Conservation (phyloP, 1,140 invertebrate species). For the Aphelenchoides besseyi region DNA sequence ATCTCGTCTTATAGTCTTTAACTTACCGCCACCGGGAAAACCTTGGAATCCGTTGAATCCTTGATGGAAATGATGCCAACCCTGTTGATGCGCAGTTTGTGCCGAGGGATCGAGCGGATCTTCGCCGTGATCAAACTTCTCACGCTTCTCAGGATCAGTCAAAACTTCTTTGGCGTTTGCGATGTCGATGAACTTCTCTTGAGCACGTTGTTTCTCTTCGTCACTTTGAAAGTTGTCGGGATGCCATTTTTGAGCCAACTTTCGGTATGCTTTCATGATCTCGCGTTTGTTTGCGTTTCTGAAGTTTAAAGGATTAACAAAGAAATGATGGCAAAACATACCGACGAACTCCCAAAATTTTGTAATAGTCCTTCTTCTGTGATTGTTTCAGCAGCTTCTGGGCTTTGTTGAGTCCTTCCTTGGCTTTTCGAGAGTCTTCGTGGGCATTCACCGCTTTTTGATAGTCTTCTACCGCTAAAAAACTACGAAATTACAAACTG, state of each 20-base stretch:
- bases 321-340: slow-evolving; percentile 48
- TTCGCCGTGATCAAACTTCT: slow-evolving; percentile 86
- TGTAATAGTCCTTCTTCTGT: slow-evolving; percentile 93
- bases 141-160: slow-evolving; percentile 68
- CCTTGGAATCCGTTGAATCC: slow-evolving; percentile 74
- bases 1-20: no score
- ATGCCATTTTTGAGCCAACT: slow-evolving; percentile 96
- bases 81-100: slow-evolving; percentile 68
- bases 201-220: slow-evolving; percentile 80
- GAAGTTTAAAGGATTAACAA: slow-evolving; percentile 26
- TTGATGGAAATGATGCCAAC: slow-evolving; percentile 66
- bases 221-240: slow-evolving; percentile 91
- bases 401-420: slow-evolving; percentile 81
- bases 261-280: slow-evolving; percentile 91
- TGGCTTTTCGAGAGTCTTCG: slow-evolving; percentile 75
- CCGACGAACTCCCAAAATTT: slow-evolving; percentile 82
- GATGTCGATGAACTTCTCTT: slow-evolving; percentile 98
- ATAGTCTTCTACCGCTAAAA: slow-evolving; percentile 75
- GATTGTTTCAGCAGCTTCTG: slow-evolving; percentile 90
- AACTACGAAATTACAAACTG: slow-evolving; percentile 1
- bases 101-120: slow-evolving; percentile 95
- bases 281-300: slow-evolving; percentile 81
- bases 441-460: slow-evolving; percentile 82
- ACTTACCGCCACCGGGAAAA: slow-evolving; percentile 72
- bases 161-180: slow-evolving; percentile 96